phyloP scores from a whole-genome alignment of 2,888 invertebrate genomes.

The Nemotelus pantherinus region DNA sequence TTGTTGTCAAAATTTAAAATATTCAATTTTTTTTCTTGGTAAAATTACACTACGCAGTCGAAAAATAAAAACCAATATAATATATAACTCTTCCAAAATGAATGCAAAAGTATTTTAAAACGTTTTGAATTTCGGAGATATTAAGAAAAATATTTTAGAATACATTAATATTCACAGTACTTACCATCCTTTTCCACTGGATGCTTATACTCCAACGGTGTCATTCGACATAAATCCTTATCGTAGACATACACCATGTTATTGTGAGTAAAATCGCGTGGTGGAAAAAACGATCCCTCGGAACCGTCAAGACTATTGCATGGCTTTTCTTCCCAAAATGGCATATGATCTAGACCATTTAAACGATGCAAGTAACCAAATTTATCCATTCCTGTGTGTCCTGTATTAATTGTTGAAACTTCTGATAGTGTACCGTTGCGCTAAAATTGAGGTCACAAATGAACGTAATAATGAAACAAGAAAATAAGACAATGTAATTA shows the following conservation, averaged over 20 bases:
- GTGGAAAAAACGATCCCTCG: conserved; percentile 87
- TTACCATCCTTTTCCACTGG: conserved; percentile 77
- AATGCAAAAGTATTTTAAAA: no score
- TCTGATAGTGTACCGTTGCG: conserved; percentile 84
- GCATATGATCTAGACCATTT: conserved; percentile 79
- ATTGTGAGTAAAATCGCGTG: conserved; percentile 74
- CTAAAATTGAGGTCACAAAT: conserved; percentile 62
- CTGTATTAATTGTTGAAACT: conserved; percentile 82
- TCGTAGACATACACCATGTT: conserved; percentile 82
- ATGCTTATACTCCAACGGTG: conserved; percentile 78
- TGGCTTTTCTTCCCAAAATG: conserved; percentile 79
- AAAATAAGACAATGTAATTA: neutral
- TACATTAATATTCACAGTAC: conserved; percentile 48
- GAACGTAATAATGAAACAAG: conserved; percentile 48
- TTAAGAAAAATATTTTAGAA: no score
- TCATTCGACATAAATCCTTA: conserved; percentile 84
- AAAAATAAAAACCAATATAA: no score
- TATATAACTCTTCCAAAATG: no score
- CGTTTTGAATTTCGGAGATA: no score
- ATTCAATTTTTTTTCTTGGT: no score
- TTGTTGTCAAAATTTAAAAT: no score
- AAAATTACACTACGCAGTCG: no score
- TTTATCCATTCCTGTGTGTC: conserved; percentile 76
- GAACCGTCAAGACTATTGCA: conserved; percentile 78
- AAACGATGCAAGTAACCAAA: conserved; percentile 81